Evolutionary conservation across 1,140 invertebrate species (phyloP), one percentile per base, ranked within the genome.

Genomic region (Meloidogyne chitwoodi): DNA sequence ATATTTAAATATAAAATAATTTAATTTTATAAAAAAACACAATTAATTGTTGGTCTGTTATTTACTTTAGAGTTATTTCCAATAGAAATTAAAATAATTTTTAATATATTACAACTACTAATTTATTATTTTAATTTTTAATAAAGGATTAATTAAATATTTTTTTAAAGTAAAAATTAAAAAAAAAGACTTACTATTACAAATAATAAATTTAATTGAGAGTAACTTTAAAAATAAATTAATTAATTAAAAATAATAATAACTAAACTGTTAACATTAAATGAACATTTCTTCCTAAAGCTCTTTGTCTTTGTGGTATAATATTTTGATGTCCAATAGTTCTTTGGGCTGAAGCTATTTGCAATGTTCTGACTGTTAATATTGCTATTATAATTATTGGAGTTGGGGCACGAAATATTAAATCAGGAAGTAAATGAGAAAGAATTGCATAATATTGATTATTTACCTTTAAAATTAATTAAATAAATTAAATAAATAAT

Each of bases 161-260:
- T n/a, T n/a, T n/a, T n/a, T n/a, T n/a, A n/a, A n/a, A n/a, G n/a
- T n/a, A n/a, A n/a, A n/a, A n/a, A n/a, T n/a, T n/a, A n/a, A n/a
- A 38, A 38, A 38, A 38, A 38, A 8, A 48, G 19, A 48, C 44
- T 48, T 48, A 48, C 44, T 87, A 64, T 87, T 87, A 61, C 85
- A 86, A n/a, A 87, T 61, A 56, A 87, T 80, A 68, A 87, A 86
- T 78, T 86, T 86, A n/a, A 84, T 77, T 41, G 85, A 85, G 0
- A 86, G 68, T 26, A 85, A 64, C 83, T 84, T 29, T 61, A 84
- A 81, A 48, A 19, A 19, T 19, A 19, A 48, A 19, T 19, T 48
- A 48, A 12, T 48, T 19, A 19, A 48, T 19, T 48, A 19, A 48
- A 48, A 12, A 4, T 48, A 4, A 48, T 19, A n/a, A 19, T 11